Base-by-base conservation (phyloP, 2,797 vertebrate species). In the Columba guinea region DNA sequence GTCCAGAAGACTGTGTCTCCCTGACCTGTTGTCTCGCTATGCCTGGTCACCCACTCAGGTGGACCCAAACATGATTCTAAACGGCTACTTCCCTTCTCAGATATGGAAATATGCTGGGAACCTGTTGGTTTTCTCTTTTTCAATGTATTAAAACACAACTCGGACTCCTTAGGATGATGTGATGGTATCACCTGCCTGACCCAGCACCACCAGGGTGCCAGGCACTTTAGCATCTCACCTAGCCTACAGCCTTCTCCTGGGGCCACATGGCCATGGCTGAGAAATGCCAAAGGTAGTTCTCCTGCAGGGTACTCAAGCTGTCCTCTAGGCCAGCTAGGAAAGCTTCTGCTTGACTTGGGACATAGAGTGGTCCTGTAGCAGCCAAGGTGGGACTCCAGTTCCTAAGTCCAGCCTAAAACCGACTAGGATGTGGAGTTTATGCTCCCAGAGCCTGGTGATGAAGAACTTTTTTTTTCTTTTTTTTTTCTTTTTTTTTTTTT, bases 31-130 rank as follows among this genome's bases (percentile, higher is more conserved):
- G 44, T 52, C 15, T 39, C 8, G 23, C 5, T 37, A 34, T 1
- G 0, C 39, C 28, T 75, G 49, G 9, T 71, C 0, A 0, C 30
- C 19, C 26, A 30, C 51, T 59, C 17, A 8, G 7, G 26, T 64
- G 32, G 23, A 10, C 28, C 65, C 0, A 0, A 18, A 4, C 0
- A 1, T 67, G 22, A 62, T 89, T 85, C 75, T 64, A 34, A 80
- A 83, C 41, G 48, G 34, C 11, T 81, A 6, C 15, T 77, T 58
- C 26, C 28, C 20, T 59, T 60, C 58, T 65, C 26, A 17, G 30
- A 4, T 22, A 26, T 53, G 34, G 52, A 78, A 76, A n/a, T 1
- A 1, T 19, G 6, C 30, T 75, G 28, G 46, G 27, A 94, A 4
- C 14, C 5, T 49, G 44, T 51, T 2, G 1, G 7, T 14, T 71